These are phyloP conservation scores for Drosophila equinoxialis DNA, from an alignment of 1,140 invertebrate species.

Conservation along the genomic window DNA sequence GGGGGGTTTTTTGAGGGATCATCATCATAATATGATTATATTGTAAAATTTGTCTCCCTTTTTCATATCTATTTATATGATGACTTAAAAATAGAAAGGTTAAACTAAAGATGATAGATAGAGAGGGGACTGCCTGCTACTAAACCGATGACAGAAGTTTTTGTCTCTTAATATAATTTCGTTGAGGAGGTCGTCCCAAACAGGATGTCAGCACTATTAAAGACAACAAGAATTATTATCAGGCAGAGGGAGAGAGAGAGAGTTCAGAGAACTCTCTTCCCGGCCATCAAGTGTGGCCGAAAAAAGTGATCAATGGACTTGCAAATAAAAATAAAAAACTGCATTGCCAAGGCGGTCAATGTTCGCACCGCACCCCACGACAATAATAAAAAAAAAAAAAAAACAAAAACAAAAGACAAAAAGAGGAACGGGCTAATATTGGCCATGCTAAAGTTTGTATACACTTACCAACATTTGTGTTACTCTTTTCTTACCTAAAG, in stretches of 20 bases:
- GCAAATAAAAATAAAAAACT: too few relatives aligned
- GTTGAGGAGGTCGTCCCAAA: neutral
- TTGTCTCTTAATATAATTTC: neutral
- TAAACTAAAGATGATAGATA: neutral
- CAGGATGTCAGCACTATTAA: neutral
- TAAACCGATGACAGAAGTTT: neutral
- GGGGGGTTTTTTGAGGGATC: neutral
- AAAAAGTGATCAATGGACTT: too few relatives aligned
- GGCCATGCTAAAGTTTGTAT: too few relatives aligned
- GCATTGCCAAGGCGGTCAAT: conserved; percentile 4
- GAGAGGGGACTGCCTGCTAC: neutral
- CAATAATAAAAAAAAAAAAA: neutral
- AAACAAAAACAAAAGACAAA: too few relatives aligned
- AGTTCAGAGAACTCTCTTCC: too few relatives aligned
- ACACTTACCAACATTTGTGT: too few relatives aligned
- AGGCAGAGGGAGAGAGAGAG: too few relatives aligned
- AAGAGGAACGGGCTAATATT: too few relatives aligned
- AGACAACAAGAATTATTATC: too few relatives aligned
- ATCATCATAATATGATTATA: neutral
- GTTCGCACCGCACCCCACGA: conserved; percentile 8
- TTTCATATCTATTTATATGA: neutral
- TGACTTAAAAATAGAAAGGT: conserved; percentile 6
- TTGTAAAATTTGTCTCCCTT: neutral
- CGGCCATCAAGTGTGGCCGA: too few relatives aligned
- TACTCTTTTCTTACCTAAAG: too few relatives aligned